phyloP scores from a whole-genome alignment of 2,888 invertebrate genomes.

The Sphinx pinastri region DNA sequence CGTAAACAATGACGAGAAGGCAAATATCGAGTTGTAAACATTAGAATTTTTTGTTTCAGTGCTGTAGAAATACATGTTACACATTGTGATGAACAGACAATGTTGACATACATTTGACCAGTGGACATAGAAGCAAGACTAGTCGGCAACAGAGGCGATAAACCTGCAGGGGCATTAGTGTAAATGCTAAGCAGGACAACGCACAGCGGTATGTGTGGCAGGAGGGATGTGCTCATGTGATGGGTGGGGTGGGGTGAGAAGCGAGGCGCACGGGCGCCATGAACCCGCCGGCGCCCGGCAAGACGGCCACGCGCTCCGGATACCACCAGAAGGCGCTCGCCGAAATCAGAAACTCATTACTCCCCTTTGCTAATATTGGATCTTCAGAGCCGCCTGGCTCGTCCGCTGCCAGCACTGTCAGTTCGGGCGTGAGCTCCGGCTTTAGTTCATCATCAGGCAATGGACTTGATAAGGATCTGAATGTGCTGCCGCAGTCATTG shows the following conservation, averaged over 20 bases:
- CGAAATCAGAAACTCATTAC: constrained; percentile 92
- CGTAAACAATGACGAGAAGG: neutral
- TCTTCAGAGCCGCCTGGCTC: constrained; percentile 86
- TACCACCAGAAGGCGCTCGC: constrained; percentile 94
- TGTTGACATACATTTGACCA: constrained; percentile 22
- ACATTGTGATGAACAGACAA: constrained; percentile 17
- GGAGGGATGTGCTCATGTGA: constrained; percentile 70
- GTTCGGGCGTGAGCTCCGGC: constrained; percentile 83
- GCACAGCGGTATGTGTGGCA: constrained; percentile 57
- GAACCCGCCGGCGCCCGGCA: constrained; percentile 86
- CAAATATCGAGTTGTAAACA: neutral
- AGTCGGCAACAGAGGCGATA: neutral
- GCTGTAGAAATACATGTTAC: constrained; percentile 1
- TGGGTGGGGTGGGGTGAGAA: constrained; percentile 80
- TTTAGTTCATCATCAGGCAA: constrained; percentile 84
- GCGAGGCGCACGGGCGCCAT: constrained; percentile 83
- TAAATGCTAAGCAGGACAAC: constrained; percentile 55
- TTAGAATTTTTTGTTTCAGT: constrained; percentile 20
- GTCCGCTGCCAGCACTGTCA: constrained; percentile 90
- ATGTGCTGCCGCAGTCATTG: constrained; percentile 86
- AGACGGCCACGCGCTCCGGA: constrained; percentile 89
- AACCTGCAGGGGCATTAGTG: constrained; percentile 6
- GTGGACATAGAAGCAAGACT: constrained; percentile 12
- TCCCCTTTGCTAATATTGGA: constrained; percentile 90
- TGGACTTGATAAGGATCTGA: constrained; percentile 86